Percentiles rank a stretch among this genome's conserved stretches.
Conservation (phyloP, 2,113 vertebrate species). For the Ammodytes dubius region DNA sequence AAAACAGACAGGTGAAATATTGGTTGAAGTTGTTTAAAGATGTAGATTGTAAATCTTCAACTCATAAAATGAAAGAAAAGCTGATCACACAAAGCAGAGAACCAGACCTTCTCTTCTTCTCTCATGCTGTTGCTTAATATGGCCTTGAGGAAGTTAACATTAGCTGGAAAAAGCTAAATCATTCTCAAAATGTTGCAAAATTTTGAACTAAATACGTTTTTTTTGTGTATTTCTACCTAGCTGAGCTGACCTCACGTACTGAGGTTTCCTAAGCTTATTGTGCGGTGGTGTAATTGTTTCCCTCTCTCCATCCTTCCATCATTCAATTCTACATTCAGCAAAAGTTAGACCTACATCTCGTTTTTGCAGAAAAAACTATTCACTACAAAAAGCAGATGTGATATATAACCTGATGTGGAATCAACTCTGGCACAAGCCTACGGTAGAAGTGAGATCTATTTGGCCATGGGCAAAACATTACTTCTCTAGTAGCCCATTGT, state of each 20-base stretch:
- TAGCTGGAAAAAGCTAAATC: background rate
- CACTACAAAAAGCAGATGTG: too few species aligned
- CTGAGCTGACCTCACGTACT: background rate
- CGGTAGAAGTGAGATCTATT: too few species aligned
- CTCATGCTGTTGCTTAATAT: constrained; percentile 4
- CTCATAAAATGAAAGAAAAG: constrained; percentile 15
- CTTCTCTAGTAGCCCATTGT: too few species aligned
- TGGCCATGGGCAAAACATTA: too few species aligned
- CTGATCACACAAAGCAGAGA: constrained; percentile 1
- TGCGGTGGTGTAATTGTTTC: too few species aligned
- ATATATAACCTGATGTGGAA: too few species aligned
- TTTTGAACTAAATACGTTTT: background rate
- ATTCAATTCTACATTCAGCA: too few species aligned
- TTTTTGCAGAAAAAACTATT: too few species aligned
- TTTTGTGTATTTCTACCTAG: background rate
- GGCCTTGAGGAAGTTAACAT: background rate
- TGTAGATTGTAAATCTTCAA: constrained; percentile 11
- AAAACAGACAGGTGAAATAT: background rate
- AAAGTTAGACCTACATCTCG: too few species aligned
- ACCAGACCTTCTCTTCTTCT: background rate
- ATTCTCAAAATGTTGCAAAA: background rate
- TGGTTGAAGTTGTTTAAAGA: constrained; percentile 26
- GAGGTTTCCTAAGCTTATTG: background rate
- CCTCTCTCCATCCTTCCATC: too few species aligned
- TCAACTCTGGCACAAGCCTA: too few species aligned